Evolutionary conservation across 2,888 invertebrate species (phyloP).

Genomic region (Thymelicus sylvestris): DNA sequence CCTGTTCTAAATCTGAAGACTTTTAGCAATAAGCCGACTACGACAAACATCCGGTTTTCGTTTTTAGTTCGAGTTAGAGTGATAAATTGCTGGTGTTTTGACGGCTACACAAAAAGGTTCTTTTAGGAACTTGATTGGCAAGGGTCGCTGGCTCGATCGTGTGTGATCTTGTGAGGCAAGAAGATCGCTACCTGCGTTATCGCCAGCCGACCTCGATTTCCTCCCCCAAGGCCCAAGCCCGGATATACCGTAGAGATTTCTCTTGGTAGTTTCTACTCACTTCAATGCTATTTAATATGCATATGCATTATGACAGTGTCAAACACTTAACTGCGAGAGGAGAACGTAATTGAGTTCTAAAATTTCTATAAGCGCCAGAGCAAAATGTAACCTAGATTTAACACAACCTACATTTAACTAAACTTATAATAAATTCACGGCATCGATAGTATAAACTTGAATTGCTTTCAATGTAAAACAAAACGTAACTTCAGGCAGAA

Average conservation of each 20-base stretch:
- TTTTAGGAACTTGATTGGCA: constrained; percentile 36
- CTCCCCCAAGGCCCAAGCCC: constrained; percentile 66
- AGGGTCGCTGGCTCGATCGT: constrained; percentile 28
- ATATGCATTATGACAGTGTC: background rate
- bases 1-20: constrained; percentile 61
- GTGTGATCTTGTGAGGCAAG: constrained; percentile 25
- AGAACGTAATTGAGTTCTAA: background rate
- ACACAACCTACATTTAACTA: background rate
- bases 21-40: constrained; percentile 66
- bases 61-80: constrained; percentile 46
- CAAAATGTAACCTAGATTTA: constrained; percentile 50
- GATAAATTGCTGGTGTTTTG: constrained; percentile 22
- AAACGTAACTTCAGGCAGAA: constrained; percentile 33
- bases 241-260: constrained; percentile 72
- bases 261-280: constrained; percentile 69
- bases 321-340: constrained; percentile 4
- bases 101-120: constrained; percentile 36
- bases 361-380: constrained; percentile 42
- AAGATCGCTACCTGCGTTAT: constrained; percentile 62
- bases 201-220: constrained; percentile 60
- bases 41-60: constrained; percentile 79
- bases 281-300: constrained; percentile 60
- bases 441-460: constrained; percentile 2
- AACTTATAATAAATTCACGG: background rate
- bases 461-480: constrained; percentile 33